Base-by-base conservation (phyloP, 2,113 vertebrate species). In the Pangasianodon hypophthalmus region DNA sequence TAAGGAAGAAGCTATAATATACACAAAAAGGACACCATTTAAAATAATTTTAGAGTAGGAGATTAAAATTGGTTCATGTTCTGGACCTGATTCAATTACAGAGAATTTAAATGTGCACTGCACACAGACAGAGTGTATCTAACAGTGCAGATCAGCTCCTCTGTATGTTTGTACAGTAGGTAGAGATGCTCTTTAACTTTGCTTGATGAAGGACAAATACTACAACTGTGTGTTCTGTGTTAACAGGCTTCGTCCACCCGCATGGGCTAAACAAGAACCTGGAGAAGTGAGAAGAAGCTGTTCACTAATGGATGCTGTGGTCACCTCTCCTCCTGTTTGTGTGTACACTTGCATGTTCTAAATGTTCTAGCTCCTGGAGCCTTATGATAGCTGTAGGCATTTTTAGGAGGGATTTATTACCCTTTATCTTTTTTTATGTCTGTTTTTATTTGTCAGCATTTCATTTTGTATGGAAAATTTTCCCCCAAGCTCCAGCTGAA, bases 161-260 rank as follows among this genome's bases (percentile, higher is more conserved):
- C 46, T 2, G 46, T 56, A 48, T 32, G 29, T 83, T 4, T 83
- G 16, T 37, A 21, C 52, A 32, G 26, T 1, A 54, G 6, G 3
- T 83, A 56, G 52, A 82, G 80, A 82, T 56, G 80, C 80, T 82
- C 4, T 82, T 54, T 21, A 37, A 21, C 3, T 81, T 54, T n/a
- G 6, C 3, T 9, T n/a, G 86, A 16, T 41, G 48, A 48, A 37
- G 9, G 0, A 29, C 7, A 14, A 14, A 29, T 7, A 7, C 7
- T 32, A 48, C 60, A 58, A 79, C 2, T 9, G 29, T 86, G 29
- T 75, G 54, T 48, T 18, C 44, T 89, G 69, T 62, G 54, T 90
- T 71, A 0, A 0, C 94, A 96, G 96, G 92, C 82, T 67, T 87
- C 85, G 14, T 32, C 90, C 8, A 37, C 91, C 32, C 90, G 84